phyloP scores from a whole-genome alignment of 2,113 vertebrate species.

The Megalops atlanticus region DNA sequence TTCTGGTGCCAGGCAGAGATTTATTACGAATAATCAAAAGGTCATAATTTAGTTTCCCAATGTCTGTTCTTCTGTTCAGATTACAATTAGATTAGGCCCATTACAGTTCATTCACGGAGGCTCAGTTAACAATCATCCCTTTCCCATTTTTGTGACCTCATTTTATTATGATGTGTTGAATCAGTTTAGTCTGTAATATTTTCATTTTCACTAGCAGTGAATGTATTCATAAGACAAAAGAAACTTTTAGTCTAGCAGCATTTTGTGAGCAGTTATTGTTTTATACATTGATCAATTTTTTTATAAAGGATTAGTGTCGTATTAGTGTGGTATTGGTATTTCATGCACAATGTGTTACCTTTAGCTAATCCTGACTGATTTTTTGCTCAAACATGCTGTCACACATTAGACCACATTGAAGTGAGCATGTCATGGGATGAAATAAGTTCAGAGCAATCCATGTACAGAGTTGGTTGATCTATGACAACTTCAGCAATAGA shows the following conservation, averaged over 20 bases:
- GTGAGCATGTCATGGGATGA: too few relatives aligned
- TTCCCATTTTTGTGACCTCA: not conserved
- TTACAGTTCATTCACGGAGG: not conserved
- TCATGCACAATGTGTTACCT: too few relatives aligned
- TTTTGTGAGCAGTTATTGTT: not conserved
- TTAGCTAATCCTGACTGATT: too few relatives aligned
- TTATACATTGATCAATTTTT: not conserved
- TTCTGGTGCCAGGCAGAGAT: not conserved
- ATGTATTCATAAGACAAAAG: constrained; percentile 7
- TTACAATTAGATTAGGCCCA: constrained; percentile 6
- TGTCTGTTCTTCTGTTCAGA: not conserved
- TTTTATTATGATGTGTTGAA: not conserved
- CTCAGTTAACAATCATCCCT: not conserved
- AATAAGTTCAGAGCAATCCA: too few relatives aligned
- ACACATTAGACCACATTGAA: not conserved
- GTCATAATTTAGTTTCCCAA: constrained; percentile 8
- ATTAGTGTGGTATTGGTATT: not conserved
- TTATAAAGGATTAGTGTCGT: not conserved
- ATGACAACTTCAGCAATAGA: not conserved
- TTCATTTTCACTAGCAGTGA: not conserved
- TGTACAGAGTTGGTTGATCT: not conserved
- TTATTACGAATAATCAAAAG: constrained; percentile 17
- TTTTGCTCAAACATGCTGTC: too few relatives aligned
- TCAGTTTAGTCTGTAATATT: not conserved
- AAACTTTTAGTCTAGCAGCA: not conserved